phyloP scores from a whole-genome alignment of 1,140 invertebrate species.

The Sweltsa coloradensis region DNA sequence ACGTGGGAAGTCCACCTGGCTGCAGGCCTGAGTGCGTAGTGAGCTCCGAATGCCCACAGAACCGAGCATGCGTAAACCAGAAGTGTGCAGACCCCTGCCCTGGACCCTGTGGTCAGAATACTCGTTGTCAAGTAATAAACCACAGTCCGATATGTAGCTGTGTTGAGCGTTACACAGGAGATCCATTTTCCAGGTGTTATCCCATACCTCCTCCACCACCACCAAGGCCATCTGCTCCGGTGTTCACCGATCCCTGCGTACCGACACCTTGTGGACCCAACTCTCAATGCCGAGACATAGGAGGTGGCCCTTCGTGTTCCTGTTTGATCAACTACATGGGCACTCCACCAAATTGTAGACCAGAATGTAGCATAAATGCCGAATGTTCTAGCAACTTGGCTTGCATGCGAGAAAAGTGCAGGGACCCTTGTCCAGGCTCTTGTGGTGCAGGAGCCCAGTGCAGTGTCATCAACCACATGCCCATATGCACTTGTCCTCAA shows the following conservation, averaged over 20 bases:
- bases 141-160: constrained; percentile 22
- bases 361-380: constrained; percentile 56
- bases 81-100: constrained; percentile 54
- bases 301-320: constrained; percentile 45
- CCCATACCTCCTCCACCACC: constrained; percentile 23
- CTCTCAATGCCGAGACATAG: constrained; percentile 39
- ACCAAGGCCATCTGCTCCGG: neutral
- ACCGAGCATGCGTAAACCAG: constrained; percentile 41
- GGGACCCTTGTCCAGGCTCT: constrained; percentile 55
- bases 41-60: constrained; percentile 26
- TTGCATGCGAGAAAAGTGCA: constrained; percentile 57
- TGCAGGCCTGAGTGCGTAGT: constrained; percentile 27
- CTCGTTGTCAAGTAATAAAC: constrained; percentile 24
- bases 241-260: neutral
- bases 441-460: constrained; percentile 52
- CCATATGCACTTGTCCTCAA: constrained; percentile 39
- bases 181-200: constrained; percentile 22
- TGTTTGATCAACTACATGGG: constrained; percentile 54
- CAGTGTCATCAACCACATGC: constrained; percentile 38
- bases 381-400: constrained; percentile 57
- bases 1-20: constrained; percentile 20
- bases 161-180: constrained; percentile 17
- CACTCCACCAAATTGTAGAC: constrained; percentile 55
- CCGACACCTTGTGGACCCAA: constrained; percentile 37
- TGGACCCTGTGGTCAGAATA: constrained; percentile 31